Evolutionary conservation across 2,888 invertebrate genomes (phyloP).

Genomic region (Chrysolina haemoptera): DNA sequence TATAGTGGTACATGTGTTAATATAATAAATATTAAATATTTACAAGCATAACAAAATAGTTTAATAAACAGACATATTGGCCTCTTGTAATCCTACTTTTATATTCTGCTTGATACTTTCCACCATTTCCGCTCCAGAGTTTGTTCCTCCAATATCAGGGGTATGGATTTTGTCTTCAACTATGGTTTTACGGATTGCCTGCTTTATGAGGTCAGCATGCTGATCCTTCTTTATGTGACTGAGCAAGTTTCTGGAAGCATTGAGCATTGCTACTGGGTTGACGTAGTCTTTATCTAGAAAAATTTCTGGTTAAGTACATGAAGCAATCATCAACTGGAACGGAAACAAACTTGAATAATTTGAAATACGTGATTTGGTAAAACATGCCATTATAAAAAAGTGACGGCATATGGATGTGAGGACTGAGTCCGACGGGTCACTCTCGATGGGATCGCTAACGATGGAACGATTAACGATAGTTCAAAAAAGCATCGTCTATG

Average conservation of each 20-base stretch:
- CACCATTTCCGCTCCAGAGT: constrained; percentile 55
- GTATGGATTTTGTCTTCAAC: constrained; percentile 57
- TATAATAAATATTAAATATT: neutral
- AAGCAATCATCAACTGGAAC: too few species aligned
- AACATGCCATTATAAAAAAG: too few species aligned
- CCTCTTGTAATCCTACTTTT: constrained; percentile 6
- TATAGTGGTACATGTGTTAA: neutral
- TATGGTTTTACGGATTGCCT: constrained; percentile 56
- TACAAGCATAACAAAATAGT: neutral
- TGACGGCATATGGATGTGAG: too few species aligned
- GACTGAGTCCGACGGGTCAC: too few species aligned
- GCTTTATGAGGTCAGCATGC: constrained; percentile 53
- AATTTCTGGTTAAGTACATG: too few species aligned
- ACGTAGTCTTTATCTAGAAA: constrained; percentile 91
- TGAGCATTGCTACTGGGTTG: constrained; percentile 96
- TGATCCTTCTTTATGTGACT: constrained; percentile 51
- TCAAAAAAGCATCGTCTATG: too few species aligned
- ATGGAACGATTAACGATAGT: too few species aligned
- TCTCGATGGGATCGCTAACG: too few species aligned
- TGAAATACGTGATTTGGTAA: too few species aligned
- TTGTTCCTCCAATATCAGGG: constrained; percentile 56
- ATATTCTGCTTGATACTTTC: constrained; percentile 50
- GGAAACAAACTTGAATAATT: too few species aligned
- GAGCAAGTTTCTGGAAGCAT: constrained; percentile 74
- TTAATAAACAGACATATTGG: constrained; percentile 11